Conservation (phyloP, 2,113 vertebrate species). For the Oceanites oceanicus region DNA sequence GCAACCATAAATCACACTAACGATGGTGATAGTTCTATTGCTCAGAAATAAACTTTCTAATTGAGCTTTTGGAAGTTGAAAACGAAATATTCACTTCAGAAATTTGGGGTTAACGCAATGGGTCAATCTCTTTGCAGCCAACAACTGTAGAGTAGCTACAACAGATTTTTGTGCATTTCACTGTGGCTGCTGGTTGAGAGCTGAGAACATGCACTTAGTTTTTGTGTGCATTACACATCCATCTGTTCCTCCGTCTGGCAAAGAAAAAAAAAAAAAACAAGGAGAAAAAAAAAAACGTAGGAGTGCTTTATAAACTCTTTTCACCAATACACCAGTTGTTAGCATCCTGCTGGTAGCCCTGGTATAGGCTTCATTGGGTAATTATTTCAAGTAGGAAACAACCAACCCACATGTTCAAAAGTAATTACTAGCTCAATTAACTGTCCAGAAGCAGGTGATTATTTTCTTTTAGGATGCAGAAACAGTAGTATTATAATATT, state of each 20-base stretch:
- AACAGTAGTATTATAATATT: conserved; percentile 4
- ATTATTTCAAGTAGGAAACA: conserved; percentile 70
- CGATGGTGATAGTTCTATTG: not conserved
- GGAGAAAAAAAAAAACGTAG: not conserved
- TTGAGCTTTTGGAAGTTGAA: not conserved
- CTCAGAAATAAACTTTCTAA: not conserved
- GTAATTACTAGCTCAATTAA: conserved; percentile 73
- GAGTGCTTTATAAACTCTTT: conserved; percentile 37
- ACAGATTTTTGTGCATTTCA: not conserved
- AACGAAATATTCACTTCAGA: not conserved
- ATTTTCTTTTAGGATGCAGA: not conserved
- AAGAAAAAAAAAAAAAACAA: not conserved
- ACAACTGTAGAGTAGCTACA: not conserved
- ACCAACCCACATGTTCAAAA: conserved; percentile 59
- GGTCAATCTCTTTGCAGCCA: not conserved
- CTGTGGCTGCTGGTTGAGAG: conserved; percentile 3
- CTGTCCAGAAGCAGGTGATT: conserved; percentile 40
- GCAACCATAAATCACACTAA: not conserved
- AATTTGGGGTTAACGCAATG: not conserved
- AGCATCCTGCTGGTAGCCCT: conserved; percentile 52
- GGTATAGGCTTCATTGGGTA: conserved; percentile 50
- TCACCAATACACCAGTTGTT: conserved; percentile 55
- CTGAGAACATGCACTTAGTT: conserved; percentile 37
- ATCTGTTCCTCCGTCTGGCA: conserved; percentile 72
- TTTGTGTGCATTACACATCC: conserved; percentile 51